Conservation (phyloP, 1,140 invertebrate genomes). For the Harpegnathos saltator region DNA sequence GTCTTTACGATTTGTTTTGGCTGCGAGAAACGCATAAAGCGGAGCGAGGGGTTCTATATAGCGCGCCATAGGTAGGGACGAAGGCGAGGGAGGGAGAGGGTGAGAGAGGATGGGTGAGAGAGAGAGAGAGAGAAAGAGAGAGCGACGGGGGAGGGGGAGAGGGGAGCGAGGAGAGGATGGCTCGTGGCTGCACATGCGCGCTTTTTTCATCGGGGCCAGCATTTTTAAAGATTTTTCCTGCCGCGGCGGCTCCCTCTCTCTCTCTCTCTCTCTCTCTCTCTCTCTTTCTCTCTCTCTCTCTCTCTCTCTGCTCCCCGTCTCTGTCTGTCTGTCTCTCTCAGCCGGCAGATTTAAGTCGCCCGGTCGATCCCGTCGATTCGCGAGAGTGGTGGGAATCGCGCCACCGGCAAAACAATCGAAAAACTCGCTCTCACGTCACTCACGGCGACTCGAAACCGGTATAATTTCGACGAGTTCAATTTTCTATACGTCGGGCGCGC, state of each 20-base stretch:
- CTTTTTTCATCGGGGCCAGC: conserved; percentile 79
- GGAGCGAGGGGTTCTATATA: conserved; percentile 54
- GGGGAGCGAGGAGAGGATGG: conserved; percentile 62
- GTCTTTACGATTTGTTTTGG: conserved; percentile 82
- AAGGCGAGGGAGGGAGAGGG: conserved; percentile 5
- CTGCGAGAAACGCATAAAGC: conserved; percentile 72
- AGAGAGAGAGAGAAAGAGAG: conserved; percentile 3
- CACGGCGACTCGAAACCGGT: conserved; percentile 23
- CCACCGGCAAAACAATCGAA: conserved; percentile 40
- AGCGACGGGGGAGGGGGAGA: conserved; percentile 47
- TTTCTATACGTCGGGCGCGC: background rate
- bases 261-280: conserved; percentile 33
- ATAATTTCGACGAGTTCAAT: conserved; percentile 46
- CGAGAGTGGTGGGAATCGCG: conserved; percentile 65
- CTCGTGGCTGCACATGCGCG: conserved; percentile 75
- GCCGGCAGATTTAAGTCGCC: conserved; percentile 73
- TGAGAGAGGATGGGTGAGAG: background rate
- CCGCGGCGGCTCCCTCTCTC: conserved; percentile 65
- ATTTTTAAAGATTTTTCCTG: conserved; percentile 83
- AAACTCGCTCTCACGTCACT: conserved; percentile 32
- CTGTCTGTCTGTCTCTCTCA: no score
- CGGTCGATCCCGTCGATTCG: conserved; percentile 72
- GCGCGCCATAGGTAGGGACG: conserved; percentile 31
- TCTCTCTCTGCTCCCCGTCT: no score
- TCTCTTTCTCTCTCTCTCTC: conserved; percentile 13